Conservation (phyloP, 2,888 invertebrate genomes). For the Euproctis similis region DNA sequence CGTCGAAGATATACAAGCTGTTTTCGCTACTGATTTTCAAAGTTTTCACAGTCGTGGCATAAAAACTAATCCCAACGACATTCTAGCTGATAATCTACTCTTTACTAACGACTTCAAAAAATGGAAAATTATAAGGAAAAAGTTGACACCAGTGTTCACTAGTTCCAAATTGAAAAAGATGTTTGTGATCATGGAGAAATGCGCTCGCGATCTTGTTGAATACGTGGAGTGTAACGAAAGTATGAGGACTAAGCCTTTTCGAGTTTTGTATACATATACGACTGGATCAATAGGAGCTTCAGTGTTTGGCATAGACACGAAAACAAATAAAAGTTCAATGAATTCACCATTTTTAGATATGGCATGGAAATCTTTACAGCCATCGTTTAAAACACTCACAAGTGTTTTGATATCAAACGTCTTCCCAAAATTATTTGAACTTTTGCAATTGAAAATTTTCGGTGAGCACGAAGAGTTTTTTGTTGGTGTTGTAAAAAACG, state of each 20-base stretch:
- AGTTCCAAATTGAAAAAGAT: slow-evolving; percentile 49
- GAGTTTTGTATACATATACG: slow-evolving; percentile 41
- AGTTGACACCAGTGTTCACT: slow-evolving; percentile 51
- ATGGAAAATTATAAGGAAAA: slow-evolving; percentile 55
- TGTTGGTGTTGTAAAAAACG: slow-evolving; percentile 38
- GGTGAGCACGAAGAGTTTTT: slow-evolving; percentile 46
- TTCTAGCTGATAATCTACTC: slow-evolving; percentile 42
- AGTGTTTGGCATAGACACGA: slow-evolving; percentile 57
- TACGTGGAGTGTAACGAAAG: slow-evolving; percentile 29
- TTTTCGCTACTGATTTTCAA: slow-evolving; percentile 41
- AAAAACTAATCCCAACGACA: slow-evolving; percentile 33
- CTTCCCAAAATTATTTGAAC: slow-evolving; percentile 32
- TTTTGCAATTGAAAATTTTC: slow-evolving; percentile 38
- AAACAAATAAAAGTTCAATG: slow-evolving; percentile 38
- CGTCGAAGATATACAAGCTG: slow-evolving; percentile 40
- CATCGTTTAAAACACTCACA: slow-evolving; percentile 23
- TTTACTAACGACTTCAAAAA: slow-evolving; percentile 40
- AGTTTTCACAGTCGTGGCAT: slow-evolving; percentile 46
- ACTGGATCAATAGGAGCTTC: slow-evolving; percentile 49
- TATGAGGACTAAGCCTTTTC: slow-evolving; percentile 31
- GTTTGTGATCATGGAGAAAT: slow-evolving; percentile 46
- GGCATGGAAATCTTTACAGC: slow-evolving; percentile 33
- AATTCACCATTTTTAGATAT: slow-evolving; percentile 48
- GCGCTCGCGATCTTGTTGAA: slow-evolving; percentile 41
- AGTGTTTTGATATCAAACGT: slow-evolving; percentile 23